Percentiles rank a stretch among this genome's conserved stretches.
Evolutionary conservation across 2,113 vertebrate species (phyloP).

Genomic region (Indicator indicator): DNA sequence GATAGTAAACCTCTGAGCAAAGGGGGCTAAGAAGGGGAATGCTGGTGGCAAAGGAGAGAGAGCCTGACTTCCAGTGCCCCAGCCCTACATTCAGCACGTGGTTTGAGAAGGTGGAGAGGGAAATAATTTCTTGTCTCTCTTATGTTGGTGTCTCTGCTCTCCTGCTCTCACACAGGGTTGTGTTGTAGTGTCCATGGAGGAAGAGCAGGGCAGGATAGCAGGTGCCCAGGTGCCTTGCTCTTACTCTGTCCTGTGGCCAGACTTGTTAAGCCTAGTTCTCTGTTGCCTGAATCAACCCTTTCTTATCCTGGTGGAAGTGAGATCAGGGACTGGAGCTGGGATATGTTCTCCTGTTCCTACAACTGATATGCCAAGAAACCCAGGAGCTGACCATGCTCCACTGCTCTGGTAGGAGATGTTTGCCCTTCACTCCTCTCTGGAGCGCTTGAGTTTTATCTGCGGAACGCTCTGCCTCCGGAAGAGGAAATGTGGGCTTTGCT

Average conservation of each 20-base stretch:
- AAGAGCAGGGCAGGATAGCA: background rate
- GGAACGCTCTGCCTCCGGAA: background rate
- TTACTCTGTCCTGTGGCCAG: background rate
- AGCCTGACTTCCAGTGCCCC: background rate
- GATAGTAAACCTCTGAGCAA: background rate
- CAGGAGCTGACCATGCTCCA: background rate
- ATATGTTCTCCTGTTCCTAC: background rate
- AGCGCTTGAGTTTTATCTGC: background rate
- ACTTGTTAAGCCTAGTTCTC: background rate
- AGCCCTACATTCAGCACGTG: background rate
- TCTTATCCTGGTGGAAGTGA: background rate
- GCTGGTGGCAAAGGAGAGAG: background rate
- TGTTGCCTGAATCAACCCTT: background rate
- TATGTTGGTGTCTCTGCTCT: background rate
- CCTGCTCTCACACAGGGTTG: background rate
- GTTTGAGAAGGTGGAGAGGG: background rate
- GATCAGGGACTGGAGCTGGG: background rate
- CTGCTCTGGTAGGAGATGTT: background rate
- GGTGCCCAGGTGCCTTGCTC: background rate
- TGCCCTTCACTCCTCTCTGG: background rate
- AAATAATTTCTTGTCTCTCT: background rate
- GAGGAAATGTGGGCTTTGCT: background rate
- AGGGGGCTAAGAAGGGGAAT: background rate
- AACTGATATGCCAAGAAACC: accelerated
- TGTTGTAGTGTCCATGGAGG: background rate